phyloP scores from a whole-genome alignment of 2,888 invertebrate genomes.

The Athrips mouffetella region DNA sequence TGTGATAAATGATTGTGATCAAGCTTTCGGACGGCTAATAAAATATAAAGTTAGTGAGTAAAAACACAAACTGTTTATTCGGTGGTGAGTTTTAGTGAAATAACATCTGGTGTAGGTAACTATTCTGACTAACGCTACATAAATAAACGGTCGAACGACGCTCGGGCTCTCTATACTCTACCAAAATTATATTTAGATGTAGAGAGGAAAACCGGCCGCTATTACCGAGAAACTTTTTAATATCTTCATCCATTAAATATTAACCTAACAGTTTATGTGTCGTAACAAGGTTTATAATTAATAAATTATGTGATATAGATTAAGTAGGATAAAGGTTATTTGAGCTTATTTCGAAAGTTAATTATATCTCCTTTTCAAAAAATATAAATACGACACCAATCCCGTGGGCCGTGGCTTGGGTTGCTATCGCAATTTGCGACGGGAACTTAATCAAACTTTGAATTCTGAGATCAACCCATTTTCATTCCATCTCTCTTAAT shows the following conservation, averaged over 20 bases:
- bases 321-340: not conserved
- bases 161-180: slow-evolving; percentile 24
- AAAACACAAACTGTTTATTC: slow-evolving; percentile 57
- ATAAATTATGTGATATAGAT: not conserved
- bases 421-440: not conserved
- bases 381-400: not conserved
- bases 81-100: slow-evolving; percentile 65
- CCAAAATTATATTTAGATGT: slow-evolving; percentile 28
- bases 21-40: slow-evolving; percentile 19
- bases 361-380: not conserved
- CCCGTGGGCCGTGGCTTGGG: not conserved
- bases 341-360: not conserved
- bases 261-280: too few relatives aligned
- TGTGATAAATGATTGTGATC: slow-evolving; percentile 21
- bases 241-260: not conserved
- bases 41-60: slow-evolving; percentile 21
- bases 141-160: slow-evolving; percentile 63
- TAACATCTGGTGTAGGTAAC: slow-evolving; percentile 73
- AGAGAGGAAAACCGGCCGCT: slow-evolving; percentile 6
- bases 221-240: not conserved
- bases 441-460: slow-evolving; percentile 7
- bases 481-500: not conserved
- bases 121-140: slow-evolving; percentile 70
- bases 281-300: not conserved
- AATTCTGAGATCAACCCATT: not conserved